Conservation (phyloP, 2,113 vertebrate genomes). For the Muntiacus muntjak region DNA sequence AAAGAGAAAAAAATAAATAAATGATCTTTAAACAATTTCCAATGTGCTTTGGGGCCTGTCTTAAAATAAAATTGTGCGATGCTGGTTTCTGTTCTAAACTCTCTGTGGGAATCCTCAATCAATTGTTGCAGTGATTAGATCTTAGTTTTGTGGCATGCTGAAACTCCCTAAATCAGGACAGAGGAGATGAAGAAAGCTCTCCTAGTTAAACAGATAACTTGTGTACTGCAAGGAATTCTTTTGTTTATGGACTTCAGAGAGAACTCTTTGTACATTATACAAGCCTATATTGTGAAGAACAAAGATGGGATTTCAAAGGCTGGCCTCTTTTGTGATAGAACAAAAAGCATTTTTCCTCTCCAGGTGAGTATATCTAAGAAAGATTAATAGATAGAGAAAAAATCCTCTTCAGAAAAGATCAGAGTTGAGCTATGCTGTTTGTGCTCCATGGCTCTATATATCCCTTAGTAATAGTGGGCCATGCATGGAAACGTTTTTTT, state of each 20-base stretch:
- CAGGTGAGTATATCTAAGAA: constrained; percentile 72
- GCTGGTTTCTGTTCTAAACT: background rate
- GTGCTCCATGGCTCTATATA: constrained; percentile 4
- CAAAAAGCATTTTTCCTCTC: constrained; percentile 68
- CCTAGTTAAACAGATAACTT: constrained; percentile 68
- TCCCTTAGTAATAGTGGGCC: background rate
- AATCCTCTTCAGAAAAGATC: constrained; percentile 65
- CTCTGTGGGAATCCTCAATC: background rate
- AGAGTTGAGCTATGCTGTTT: constrained; percentile 10
- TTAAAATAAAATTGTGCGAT: background rate
- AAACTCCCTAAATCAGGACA: constrained; percentile 63
- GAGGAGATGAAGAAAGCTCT: constrained; percentile 58
- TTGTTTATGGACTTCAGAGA: constrained; percentile 77
- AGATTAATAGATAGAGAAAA: constrained; percentile 72
- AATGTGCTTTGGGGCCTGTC: background rate
- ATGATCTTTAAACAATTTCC: background rate
- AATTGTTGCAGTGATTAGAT: constrained; percentile 21
- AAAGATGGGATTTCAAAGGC: constrained; percentile 74
- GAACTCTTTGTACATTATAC: constrained; percentile 54
- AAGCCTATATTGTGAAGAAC: constrained; percentile 64
- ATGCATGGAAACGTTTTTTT: background rate
- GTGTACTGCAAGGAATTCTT: constrained; percentile 57
- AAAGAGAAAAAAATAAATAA: background rate
- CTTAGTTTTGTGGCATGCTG: background rate
- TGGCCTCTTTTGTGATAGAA: constrained; percentile 71